phyloP scores from a whole-genome alignment of 2,797 vertebrate genomes.

The Lepilemur ruficaudatus region DNA sequence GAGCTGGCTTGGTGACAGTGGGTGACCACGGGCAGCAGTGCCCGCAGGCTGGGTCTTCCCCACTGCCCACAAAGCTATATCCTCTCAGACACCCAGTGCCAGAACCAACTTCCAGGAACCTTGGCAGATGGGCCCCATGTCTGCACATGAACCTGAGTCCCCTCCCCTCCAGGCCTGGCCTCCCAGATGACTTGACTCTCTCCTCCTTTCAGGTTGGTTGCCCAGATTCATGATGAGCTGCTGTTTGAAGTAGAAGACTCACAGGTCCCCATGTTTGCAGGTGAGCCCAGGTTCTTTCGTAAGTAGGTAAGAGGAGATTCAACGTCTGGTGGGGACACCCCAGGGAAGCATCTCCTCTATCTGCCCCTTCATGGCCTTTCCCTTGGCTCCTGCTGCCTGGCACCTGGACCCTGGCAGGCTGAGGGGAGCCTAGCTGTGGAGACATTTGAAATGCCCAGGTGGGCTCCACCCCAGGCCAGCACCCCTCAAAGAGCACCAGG shows the following conservation, averaged over 20 bases:
- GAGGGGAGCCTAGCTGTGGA: neutral
- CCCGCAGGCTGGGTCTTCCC: neutral
- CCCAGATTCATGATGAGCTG: slow-evolving; percentile 96
- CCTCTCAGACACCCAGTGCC: neutral
- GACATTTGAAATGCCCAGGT: neutral
- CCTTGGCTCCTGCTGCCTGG: neutral
- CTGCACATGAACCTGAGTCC: neutral
- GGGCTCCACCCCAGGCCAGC: neutral
- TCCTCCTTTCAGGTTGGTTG: slow-evolving; percentile 87
- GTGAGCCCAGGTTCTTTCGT: slow-evolving; percentile 72
- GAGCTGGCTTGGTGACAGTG: neutral
- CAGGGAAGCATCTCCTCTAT: no score
- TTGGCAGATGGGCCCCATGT: no score
- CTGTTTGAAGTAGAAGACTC: slow-evolving; percentile 94
- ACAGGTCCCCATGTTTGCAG: slow-evolving; percentile 90
- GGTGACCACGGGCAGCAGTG: no score
- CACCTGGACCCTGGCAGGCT: no score
- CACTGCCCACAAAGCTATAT: neutral
- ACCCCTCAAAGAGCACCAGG: neutral
- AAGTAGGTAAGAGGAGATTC: neutral
- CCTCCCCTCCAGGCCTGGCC: no score
- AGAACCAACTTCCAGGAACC: neutral
- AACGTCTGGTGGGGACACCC: neutral
- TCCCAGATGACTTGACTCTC: accelerated
- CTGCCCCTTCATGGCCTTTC: neutral